Percentiles rank a stretch among this genome's conserved stretches.
Evolutionary conservation across 2,113 vertebrate genomes (phyloP).

Genomic region (Sula dactylatra): DNA sequence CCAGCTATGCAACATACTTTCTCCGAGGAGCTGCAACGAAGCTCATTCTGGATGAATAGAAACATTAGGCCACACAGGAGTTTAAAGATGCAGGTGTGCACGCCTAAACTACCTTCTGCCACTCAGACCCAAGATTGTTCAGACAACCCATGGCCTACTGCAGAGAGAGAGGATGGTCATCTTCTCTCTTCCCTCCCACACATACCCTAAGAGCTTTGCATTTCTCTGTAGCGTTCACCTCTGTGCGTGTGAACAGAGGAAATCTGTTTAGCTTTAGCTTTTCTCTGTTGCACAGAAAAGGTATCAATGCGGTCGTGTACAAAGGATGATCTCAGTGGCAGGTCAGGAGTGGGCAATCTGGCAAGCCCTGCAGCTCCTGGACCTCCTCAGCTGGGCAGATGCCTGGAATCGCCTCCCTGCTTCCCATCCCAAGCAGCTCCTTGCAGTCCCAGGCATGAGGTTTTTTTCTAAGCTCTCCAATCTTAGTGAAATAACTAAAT

Average conservation of each 20-base stretch:
- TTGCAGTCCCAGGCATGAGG: not conserved
- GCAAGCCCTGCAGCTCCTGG: not conserved
- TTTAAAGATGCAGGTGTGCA: not conserved
- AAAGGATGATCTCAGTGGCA: not conserved
- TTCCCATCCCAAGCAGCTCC: not conserved
- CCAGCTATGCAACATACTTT: not conserved
- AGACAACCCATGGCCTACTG: not conserved
- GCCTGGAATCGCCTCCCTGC: not conserved
- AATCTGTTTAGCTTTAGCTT: not conserved
- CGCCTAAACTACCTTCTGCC: not conserved
- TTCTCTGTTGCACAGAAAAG: not conserved
- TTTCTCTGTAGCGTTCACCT: not conserved
- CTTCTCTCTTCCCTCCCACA: not conserved
- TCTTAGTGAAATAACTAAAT: not conserved
- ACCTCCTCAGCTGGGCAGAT: not conserved
- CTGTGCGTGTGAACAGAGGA: not conserved
- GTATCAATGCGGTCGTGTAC: not conserved
- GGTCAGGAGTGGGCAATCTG: not conserved
- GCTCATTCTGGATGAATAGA: constrained; percentile 20
- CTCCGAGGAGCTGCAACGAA: not conserved
- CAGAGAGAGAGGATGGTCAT: not conserved
- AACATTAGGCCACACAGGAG: not conserved
- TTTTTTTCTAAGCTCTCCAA: not conserved
- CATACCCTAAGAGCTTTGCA: not conserved
- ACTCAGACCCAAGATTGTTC: not conserved